phyloP scores from a whole-genome alignment of 2,888 invertebrate genomes.

The Polia nebulosa region DNA sequence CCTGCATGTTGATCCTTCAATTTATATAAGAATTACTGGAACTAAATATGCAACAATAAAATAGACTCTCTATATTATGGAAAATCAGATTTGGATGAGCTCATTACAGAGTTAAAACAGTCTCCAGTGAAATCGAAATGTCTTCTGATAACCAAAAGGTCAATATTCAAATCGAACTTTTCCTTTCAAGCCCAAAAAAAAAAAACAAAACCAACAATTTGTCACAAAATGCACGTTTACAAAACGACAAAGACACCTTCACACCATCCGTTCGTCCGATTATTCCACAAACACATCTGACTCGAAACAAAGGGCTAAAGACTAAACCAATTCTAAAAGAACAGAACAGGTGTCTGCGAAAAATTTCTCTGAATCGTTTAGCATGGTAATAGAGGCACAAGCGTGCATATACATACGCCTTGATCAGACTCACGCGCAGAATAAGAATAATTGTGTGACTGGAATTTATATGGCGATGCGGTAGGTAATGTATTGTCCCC shows the following conservation, averaged over 20 bases:
- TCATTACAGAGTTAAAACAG: neutral
- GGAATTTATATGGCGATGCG: constrained; percentile 78
- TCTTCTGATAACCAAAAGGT: neutral
- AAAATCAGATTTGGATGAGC: neutral
- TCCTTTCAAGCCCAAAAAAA: neutral
- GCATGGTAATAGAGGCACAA: constrained; percentile 78
- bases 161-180: constrained; percentile 23
- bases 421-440: constrained; percentile 69
- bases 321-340: constrained; percentile 41
- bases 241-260: constrained; percentile 22
- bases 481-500: constrained; percentile 69
- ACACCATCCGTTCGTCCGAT: constrained; percentile 36
- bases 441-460: constrained; percentile 73
- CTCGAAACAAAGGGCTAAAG: constrained; percentile 52
- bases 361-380: constrained; percentile 84
- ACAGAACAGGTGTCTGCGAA: constrained; percentile 69
- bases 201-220: constrained; percentile 20
- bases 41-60: neutral
- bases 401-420: constrained; percentile 77
- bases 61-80: too few relatives aligned
- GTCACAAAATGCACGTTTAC: constrained; percentile 9
- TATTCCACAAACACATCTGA: constrained; percentile 23
- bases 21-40: neutral
- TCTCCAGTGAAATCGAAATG: neutral
- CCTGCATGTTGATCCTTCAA: neutral